Evolutionary conservation across 1,140 invertebrate species (phyloP).

Genomic region (Eriocheir sinensis): DNA sequence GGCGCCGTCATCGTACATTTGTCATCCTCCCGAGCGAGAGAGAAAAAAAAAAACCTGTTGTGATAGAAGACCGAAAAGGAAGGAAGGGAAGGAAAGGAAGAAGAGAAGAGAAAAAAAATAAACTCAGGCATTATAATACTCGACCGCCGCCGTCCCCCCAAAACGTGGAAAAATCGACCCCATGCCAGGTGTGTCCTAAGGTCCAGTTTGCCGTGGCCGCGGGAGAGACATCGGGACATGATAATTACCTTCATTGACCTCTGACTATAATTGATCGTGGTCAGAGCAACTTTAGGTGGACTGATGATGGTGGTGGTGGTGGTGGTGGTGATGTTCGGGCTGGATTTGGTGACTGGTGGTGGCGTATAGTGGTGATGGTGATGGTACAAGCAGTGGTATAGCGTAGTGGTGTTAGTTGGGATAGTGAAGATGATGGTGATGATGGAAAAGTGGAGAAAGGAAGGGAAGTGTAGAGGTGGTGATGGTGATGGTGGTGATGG

Average conservation of each 20-base stretch:
- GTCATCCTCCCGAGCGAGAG: neutral
- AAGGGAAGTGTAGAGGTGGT: too few species aligned
- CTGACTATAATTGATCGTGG: slow-evolving; percentile 6
- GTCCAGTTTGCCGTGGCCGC: neutral
- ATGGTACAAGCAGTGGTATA: too few species aligned
- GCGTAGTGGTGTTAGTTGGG: too few species aligned
- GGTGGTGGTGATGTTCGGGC: too few species aligned
- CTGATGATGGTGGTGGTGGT: neutral
- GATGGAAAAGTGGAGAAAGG: too few species aligned
- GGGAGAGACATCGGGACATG: neutral
- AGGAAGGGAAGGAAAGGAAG: neutral
- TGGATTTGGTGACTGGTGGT: too few species aligned
- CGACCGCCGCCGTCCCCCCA: too few species aligned
- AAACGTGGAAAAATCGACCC: neutral
- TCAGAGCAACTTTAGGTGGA: neutral
- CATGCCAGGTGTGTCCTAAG: neutral
- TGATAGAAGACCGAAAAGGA: neutral
- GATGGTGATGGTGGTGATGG: too few species aligned
- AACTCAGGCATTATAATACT: neutral
- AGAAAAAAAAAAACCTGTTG: neutral
- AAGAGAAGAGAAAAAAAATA: neutral
- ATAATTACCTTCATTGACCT: slow-evolving; percentile 17
- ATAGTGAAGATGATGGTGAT: too few species aligned
- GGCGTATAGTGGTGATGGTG: too few species aligned
- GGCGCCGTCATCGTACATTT: neutral